Evolutionary conservation across 2,797 vertebrate genomes (phyloP).

Genomic region (Phoebastria nigripes): DNA sequence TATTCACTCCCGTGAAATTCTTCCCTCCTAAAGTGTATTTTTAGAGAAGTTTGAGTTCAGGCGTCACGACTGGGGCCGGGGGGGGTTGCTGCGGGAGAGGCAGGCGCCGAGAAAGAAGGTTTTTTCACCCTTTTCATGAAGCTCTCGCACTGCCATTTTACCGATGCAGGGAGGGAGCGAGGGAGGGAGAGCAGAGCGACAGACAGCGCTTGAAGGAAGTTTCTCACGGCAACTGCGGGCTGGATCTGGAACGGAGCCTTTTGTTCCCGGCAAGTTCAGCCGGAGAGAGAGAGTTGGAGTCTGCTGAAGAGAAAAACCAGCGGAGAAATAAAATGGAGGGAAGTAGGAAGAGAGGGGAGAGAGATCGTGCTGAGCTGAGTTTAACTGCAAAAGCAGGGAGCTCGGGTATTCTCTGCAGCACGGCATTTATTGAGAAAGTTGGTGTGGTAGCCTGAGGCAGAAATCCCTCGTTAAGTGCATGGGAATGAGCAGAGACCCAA

Average conservation of each 20-base stretch:
- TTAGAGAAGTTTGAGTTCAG: slow-evolving; percentile 23
- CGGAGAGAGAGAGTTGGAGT: slow-evolving; percentile 47
- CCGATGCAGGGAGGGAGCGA: slow-evolving; percentile 56
- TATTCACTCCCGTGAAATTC: background rate
- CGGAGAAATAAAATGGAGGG: slow-evolving; percentile 63
- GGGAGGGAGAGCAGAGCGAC: slow-evolving; percentile 27
- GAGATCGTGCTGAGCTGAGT: background rate
- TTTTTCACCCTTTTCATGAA: slow-evolving; percentile 6
- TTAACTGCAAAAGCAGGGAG: background rate
- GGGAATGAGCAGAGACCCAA: slow-evolving; percentile 58
- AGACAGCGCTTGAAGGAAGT: slow-evolving; percentile 49
- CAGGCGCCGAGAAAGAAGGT: background rate
- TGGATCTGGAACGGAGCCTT: slow-evolving; percentile 76
- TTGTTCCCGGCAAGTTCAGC: slow-evolving; percentile 62
- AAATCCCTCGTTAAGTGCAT: slow-evolving; percentile 1
- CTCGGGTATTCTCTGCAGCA: background rate
- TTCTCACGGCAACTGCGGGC: slow-evolving; percentile 72
- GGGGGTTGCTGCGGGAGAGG: background rate
- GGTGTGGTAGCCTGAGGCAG: slow-evolving; percentile 1
- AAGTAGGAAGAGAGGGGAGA: background rate
- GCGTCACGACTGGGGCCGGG: background rate
- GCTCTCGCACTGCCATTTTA: slow-evolving; percentile 68
- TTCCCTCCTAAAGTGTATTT: slow-evolving; percentile 10
- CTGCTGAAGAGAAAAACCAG: background rate
- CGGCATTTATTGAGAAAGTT: slow-evolving; percentile 11